Evolutionary conservation across 2,888 invertebrate species (phyloP), one percentile per base, ranked within the genome.

Genomic region (Standfussiana lucernea): DNA sequence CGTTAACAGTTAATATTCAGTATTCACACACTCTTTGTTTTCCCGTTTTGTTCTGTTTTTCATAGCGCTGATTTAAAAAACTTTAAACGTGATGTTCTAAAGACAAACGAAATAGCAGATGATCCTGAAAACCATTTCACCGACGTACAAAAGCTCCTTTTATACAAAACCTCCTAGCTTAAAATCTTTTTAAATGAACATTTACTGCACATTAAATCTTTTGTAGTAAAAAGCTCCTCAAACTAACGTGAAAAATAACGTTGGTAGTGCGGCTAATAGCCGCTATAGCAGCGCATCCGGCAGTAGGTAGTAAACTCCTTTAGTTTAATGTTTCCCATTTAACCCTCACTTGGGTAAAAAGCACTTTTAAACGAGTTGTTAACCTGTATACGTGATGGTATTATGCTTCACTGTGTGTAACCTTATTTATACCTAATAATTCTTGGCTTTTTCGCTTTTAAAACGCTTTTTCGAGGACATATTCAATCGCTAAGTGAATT

Each of bases 281-380:
- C 28, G 71, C 42, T 66, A 42, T 64, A 65, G 70, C 47, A 28
- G 56, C 18, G 53, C 67, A 64, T 77, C 64, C 75, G 66, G 79
- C 40, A 69, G 69, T 32, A 53, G 59, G 56, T 66, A 77, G 66
- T 83, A 83, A 87, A 82, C 74, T 76, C 66, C 56, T 79, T 77
- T 64, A 82, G 40, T 72, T 79, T 86, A 87, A 86, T 87, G 79
- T 73, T 47, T 56, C 35, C 71, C 64, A 79, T 79, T 86, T 80
- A 76, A 84, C 77, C 76, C 76, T 45, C 50, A 69, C 59, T 79
- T 53, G 65, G 59, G 65, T 80, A 74, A 73, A 81, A 78, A 84
- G 75, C 75, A 79, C 79, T 79, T 80, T 84, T 66, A 75, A 86
- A 74, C 77, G 47, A 69, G 78, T 70, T 80, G 79, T 81, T 79